phyloP scores from a whole-genome alignment of 1,140 invertebrate species.

The Propsilocerus akamusi region DNA sequence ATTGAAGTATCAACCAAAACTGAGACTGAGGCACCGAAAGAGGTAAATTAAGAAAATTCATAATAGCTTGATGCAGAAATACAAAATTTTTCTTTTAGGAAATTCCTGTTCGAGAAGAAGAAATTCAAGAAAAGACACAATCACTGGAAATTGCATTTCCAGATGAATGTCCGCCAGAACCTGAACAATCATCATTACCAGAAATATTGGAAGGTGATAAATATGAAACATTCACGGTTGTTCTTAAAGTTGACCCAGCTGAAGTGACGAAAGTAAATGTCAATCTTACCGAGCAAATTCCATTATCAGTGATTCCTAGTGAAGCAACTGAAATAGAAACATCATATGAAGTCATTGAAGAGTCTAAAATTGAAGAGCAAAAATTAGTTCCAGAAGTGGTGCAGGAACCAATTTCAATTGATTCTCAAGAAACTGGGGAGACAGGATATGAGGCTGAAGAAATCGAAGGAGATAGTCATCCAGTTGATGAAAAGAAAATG shows the following conservation, averaged over 20 bases:
- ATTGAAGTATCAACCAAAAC: too few species aligned
- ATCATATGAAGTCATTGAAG: slow-evolving; percentile 16
- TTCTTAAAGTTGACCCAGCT: slow-evolving; percentile 14
- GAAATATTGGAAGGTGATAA: background rate
- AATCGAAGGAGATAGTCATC: slow-evolving; percentile 20
- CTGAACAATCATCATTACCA: background rate
- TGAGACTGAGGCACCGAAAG: too few species aligned
- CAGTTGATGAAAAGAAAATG: slow-evolving; percentile 12
- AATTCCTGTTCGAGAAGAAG: background rate
- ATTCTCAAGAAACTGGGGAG: slow-evolving; percentile 15
- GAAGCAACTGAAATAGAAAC: slow-evolving; percentile 11
- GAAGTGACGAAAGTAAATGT: slow-evolving; percentile 19
- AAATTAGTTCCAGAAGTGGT: slow-evolving; percentile 13
- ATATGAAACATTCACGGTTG: background rate
- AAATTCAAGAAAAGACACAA: background rate
- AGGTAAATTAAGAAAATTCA: too few species aligned
- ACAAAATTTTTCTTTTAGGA: too few species aligned
- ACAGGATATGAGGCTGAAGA: slow-evolving; percentile 36
- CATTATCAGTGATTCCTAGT: slow-evolving; percentile 7
- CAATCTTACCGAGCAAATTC: slow-evolving; percentile 16
- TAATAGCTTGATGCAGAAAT: too few species aligned
- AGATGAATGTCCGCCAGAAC: background rate
- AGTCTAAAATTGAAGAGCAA: slow-evolving; percentile 5
- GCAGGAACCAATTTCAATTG: slow-evolving; percentile 10
- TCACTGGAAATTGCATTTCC: background rate